phyloP scores from a whole-genome alignment of 2,113 vertebrate species.

The Casuarius casuarius region DNA sequence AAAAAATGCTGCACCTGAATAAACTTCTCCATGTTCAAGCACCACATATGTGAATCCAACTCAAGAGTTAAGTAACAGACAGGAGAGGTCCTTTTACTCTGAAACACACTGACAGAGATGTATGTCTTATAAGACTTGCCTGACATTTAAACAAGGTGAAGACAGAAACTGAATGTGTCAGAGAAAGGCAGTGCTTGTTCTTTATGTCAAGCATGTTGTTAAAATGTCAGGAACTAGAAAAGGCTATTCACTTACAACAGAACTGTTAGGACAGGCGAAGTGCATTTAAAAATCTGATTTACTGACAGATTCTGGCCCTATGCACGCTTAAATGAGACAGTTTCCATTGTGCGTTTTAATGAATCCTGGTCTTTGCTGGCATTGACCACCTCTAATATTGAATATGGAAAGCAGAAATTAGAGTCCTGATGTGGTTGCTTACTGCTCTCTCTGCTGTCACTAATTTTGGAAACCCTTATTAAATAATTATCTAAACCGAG shows the following conservation, averaged over 20 bases:
- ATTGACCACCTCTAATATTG: background rate
- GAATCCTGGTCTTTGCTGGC: slow-evolving; percentile 18
- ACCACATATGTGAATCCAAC: background rate
- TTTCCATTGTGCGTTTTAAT: slow-evolving; percentile 5
- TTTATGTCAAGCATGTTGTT: slow-evolving; percentile 15
- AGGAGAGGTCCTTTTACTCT: background rate
- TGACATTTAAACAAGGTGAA: slow-evolving; percentile 58
- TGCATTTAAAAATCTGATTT: slow-evolving; percentile 27
- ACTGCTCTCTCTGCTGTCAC: background rate
- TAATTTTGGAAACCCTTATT: slow-evolving; percentile 42
- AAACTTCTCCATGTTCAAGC: background rate
- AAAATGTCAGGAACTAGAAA: slow-evolving; percentile 44
- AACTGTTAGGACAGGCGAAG: slow-evolving; percentile 29
- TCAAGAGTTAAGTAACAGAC: background rate
- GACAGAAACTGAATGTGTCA: slow-evolving; percentile 31
- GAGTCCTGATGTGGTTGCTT: slow-evolving; percentile 26
- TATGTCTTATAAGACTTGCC: slow-evolving; percentile 11
- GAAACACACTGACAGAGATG: background rate
- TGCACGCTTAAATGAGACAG: background rate
- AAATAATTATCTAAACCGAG: slow-evolving; percentile 28
- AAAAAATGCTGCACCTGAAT: background rate
- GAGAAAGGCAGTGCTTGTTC: background rate
- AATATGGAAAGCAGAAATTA: background rate
- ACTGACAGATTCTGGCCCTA: background rate
- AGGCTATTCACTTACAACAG: background rate